Conservation (phyloP, 2,888 invertebrate species). For the Spodoptera picta region DNA sequence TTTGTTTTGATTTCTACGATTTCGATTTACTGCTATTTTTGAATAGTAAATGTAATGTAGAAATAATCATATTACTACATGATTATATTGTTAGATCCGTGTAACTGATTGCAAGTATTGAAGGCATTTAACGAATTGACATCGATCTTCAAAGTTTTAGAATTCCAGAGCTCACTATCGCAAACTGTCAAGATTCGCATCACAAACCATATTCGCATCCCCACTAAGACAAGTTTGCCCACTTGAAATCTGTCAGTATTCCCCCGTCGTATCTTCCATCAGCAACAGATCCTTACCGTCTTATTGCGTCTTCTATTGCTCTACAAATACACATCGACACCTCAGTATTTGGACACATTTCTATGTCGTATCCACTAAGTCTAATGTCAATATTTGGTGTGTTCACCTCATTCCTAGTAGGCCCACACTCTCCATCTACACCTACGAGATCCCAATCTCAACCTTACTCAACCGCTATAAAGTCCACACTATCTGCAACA, state of each 20-base stretch:
- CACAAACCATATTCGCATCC: constrained; percentile 18
- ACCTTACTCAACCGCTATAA: constrained; percentile 25
- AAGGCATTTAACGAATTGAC: too few relatives aligned
- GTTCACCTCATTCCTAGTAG: constrained; percentile 77
- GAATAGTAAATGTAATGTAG: too few relatives aligned
- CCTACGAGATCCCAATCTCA: constrained; percentile 24
- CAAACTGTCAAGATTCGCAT: constrained; percentile 12
- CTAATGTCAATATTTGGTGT: constrained; percentile 81
- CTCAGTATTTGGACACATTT: constrained; percentile 81
- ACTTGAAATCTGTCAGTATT: constrained; percentile 50
- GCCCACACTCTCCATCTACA: constrained; percentile 38
- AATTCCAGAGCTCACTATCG: not conserved
- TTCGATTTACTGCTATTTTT: too few relatives aligned
- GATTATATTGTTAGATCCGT: too few relatives aligned
- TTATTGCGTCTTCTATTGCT: constrained; percentile 80
- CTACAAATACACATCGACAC: constrained; percentile 81
- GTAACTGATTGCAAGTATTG: too few relatives aligned
- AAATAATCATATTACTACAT: too few relatives aligned
- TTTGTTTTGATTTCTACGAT: too few relatives aligned
- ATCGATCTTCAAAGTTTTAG: not conserved
- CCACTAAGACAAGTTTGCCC: constrained; percentile 24
- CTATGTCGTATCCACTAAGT: constrained; percentile 81
- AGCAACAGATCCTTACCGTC: constrained; percentile 58
- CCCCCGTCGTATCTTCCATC: constrained; percentile 43
- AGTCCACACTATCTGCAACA: constrained; percentile 13